Base-by-base conservation (phyloP, 2,797 vertebrate species). In the Pseudomugil gertrudae region DNA sequence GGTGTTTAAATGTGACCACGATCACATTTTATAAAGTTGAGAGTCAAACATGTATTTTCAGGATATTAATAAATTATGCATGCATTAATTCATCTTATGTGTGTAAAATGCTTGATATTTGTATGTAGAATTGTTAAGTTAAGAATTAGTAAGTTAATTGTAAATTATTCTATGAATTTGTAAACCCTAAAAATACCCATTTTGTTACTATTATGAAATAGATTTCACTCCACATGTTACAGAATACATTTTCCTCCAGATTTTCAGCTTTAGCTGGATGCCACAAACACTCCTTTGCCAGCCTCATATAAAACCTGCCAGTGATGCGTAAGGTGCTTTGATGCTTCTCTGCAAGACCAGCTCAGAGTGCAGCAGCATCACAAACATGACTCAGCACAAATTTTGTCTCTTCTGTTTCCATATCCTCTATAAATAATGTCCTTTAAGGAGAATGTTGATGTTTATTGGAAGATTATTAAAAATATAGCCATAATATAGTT, bases 311-410 rank as follows among this genome's bases (percentile, higher is more conserved):
- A 24, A 29, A 27, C 55, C 52, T 67, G 69, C 43, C 2, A 17
- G 54, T 64, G 56, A 64, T 17, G 27, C 64, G 50, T 15, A 15
- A 17, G 23, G 51, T 3, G 3, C 38, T 58, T 27, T 33, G 36
- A 15, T 63, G 67, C 64, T 78, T 43, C 60, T 65, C 38, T 56
- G 53, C 29, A 51, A 65, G 27, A 79, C 14, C 63, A 36, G 3
- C 32, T 63, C 23, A 2, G 57, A n/a, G 13, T 52, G 55, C 40
- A 79, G 40, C 15, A 15, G 17, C 50, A 56, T 69, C 19, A 59
- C 26, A 55, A 17, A 11, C 26, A 2, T 26, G 47, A 50, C 47
- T 26, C 11, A 10, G 23, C 47, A 50, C 47, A 4, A n/a, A 24
- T 24, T 30, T 30, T 17, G 29, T 29, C 15, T 8, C 59, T 23